A percentile compares a stretch with the other conserved stretches of the same genome.
These are phyloP conservation scores for Uropsilus gracilis DNA, from an alignment of 2,113 vertebrate species.

Conservation along the genomic window DNA sequence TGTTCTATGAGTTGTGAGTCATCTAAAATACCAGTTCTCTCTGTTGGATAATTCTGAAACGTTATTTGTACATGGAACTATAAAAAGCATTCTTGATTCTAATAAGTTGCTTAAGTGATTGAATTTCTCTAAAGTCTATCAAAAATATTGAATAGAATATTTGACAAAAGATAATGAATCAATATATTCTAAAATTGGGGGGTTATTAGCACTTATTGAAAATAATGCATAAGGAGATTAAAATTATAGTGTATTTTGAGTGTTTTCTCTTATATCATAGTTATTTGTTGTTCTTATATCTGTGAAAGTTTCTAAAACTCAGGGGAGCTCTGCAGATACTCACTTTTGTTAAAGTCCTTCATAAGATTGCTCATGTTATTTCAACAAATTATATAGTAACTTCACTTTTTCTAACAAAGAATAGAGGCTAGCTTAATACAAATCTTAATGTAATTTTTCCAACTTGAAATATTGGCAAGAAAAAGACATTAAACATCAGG, in stretches of 20 bases:
- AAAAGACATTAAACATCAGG: not conserved
- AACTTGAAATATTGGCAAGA: not conserved
- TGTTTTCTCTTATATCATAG: not conserved
- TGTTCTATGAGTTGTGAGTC: not conserved
- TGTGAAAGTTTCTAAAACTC: not conserved
- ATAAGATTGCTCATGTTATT: not conserved
- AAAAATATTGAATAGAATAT: not conserved
- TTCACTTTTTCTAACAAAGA: not conserved
- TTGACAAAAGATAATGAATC: not conserved
- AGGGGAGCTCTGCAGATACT: not conserved
- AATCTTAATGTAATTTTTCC: not conserved
- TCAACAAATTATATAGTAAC: not conserved
- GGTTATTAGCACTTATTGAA: constrained; percentile 20
- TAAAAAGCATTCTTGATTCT: not conserved
- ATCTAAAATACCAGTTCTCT: not conserved
- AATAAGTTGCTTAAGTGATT: not conserved
- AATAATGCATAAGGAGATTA: constrained; percentile 16
- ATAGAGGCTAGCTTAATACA: not conserved
- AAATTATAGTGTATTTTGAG: not conserved
- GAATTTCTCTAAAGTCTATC: not conserved
- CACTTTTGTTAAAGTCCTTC: constrained; percentile 17
- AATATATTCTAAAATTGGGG: not conserved
- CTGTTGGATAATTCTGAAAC: not conserved
- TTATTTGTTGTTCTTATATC: not conserved
- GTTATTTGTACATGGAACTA: not conserved